Evolutionary conservation across 2,113 vertebrate species (phyloP).

Genomic region (Chionodraco myersi): DNA sequence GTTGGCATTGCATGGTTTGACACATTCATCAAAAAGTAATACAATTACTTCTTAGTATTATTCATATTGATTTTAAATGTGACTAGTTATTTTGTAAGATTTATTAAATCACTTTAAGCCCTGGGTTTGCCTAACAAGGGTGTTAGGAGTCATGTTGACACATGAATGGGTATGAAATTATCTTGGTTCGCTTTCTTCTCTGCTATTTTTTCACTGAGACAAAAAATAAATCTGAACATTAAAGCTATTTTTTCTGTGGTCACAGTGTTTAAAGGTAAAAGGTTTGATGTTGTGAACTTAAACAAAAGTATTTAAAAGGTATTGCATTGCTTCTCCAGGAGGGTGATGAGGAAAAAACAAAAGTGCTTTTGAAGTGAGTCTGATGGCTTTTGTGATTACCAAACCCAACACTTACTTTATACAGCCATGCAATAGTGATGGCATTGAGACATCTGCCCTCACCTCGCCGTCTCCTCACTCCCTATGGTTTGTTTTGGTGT

Average conservation of each 20-base stretch:
- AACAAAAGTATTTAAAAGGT: neutral
- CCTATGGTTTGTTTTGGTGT: conserved; percentile 74
- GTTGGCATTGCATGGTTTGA: neutral
- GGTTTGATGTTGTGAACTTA: neutral
- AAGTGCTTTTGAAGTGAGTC: conserved; percentile 18
- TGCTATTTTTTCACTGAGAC: neutral
- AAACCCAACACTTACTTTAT: conserved; percentile 28
- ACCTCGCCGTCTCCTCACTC: conserved; percentile 39
- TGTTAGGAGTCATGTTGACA: neutral
- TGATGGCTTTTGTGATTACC: conserved; percentile 21
- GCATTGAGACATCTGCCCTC: conserved; percentile 51
- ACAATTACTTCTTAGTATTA: neutral
- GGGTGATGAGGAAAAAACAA: conserved; percentile 7
- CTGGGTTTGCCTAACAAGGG: neutral
- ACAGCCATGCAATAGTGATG: conserved; percentile 40
- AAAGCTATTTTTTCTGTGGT: conserved; percentile 3
- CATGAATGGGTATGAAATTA: neutral
- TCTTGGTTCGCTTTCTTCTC: neutral
- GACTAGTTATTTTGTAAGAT: neutral
- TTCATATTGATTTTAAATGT: neutral
- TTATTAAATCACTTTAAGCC: neutral
- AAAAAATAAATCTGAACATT: neutral
- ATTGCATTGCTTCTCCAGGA: neutral
- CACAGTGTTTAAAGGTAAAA: neutral
- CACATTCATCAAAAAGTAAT: neutral